A percentile compares a stretch with the other conserved stretches of the same genome.
These are phyloP conservation scores for Phataginus tetradactyla DNA, from an alignment of 2,797 vertebrate genomes.

Conservation along the genomic window DNA sequence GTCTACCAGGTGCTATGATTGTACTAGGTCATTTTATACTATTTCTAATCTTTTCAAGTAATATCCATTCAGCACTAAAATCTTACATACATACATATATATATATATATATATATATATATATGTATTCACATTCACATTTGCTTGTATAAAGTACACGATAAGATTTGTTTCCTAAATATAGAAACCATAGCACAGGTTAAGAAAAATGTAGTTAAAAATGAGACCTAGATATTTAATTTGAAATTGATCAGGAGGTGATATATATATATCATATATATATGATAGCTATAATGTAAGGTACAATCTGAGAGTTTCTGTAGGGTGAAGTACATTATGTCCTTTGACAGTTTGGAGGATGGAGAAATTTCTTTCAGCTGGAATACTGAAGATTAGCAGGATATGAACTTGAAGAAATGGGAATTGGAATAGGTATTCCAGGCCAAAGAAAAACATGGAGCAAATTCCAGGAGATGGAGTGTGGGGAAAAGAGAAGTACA, in stretches of 20 bases:
- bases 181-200: slow-evolving; percentile 7
- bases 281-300: neutral
- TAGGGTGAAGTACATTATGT: neutral
- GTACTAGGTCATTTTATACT: slow-evolving; percentile 1
- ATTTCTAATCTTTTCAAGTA: slow-evolving; percentile 44
- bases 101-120: no score
- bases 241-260: slow-evolving; percentile 19
- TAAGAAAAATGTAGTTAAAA: neutral
- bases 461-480: neutral
- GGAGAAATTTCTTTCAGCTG: slow-evolving; percentile 24
- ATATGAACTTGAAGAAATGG: slow-evolving; percentile 1
- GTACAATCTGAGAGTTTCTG: neutral
- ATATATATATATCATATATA: neutral
- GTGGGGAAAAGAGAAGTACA: neutral
- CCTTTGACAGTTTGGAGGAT: neutral
- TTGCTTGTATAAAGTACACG: neutral
- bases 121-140: no score
- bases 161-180: slow-evolving; percentile 43
- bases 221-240: slow-evolving; percentile 8
- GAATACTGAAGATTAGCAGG: neutral
- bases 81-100: neutral
- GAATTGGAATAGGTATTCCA: slow-evolving; percentile 4
- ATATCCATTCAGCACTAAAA: slow-evolving; percentile 37
- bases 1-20: neutral
- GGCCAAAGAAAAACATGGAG: neutral